Evolutionary conservation across 2,797 vertebrate genomes (phyloP).

Genomic region (Labeo calbasu): DNA sequence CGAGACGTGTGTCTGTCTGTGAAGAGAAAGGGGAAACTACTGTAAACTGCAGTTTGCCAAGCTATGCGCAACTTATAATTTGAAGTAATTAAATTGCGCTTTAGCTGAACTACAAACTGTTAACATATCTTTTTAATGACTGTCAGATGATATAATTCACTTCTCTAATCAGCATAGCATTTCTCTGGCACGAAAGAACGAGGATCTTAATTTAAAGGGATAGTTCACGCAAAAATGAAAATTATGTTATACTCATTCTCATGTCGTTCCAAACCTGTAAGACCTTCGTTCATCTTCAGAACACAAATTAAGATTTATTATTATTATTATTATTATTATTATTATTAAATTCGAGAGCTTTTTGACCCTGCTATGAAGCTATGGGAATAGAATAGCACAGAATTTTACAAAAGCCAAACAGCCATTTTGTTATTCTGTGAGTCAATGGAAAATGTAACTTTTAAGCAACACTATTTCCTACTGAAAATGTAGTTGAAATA

Average conservation of each 20-base stretch:
- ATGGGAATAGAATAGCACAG: too few species aligned
- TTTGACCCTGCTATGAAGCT: too few species aligned
- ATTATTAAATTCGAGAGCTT: too few species aligned
- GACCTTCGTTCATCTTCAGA: too few species aligned
- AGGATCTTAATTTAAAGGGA: background rate
- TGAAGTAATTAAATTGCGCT: background rate
- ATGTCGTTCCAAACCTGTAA: background rate
- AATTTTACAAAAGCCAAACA: background rate
- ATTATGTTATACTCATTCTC: background rate
- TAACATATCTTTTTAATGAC: background rate
- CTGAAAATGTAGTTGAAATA: background rate
- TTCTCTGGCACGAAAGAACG: background rate
- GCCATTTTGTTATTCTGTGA: background rate
- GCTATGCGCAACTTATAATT: background rate
- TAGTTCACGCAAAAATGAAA: background rate
- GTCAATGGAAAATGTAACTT: background rate
- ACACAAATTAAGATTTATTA: too few species aligned
- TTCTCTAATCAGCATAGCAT: background rate
- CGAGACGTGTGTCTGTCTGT: conserved; percentile 21
- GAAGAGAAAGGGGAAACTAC: background rate
- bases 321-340: too few species aligned
- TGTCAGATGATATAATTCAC: background rate
- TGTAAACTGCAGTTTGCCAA: background rate
- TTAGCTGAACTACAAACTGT: background rate
- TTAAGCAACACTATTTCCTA: background rate